Evolutionary conservation across 2,888 invertebrate species (phyloP), one percentile per base, ranked within the genome.

Genomic region (Druceiella hillmani): DNA sequence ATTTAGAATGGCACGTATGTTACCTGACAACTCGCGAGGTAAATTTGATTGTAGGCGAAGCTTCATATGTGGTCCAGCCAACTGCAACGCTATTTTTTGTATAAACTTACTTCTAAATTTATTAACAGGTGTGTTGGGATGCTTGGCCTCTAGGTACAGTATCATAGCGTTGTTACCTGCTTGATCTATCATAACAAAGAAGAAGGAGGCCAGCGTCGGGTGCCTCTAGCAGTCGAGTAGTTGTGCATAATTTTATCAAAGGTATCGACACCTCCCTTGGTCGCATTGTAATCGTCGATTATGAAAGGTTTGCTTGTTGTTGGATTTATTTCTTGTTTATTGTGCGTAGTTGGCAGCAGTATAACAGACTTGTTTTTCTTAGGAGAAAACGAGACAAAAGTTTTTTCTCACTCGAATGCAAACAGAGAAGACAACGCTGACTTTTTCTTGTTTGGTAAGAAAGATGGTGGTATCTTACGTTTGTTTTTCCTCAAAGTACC

Each of bases 121-220:
- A n/a, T n/a, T n/a, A n/a, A n/a, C n/a, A n/a, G n/a, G n/a, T n/a
- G n/a, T n/a, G n/a, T n/a, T n/a, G n/a, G n/a, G n/a, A n/a, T n/a
- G n/a, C n/a, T n/a, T n/a, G n/a, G 27, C 10, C 12, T 11, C 16
- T 13, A 26, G 3, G 22, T 36, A 40, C 11, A 40, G 26, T 14
- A 40, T 17, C 40, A 40, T 40, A 32, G 40, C 26, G 33, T 40
- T 36, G 20, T 36, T 36, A n/a, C 36, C 32, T 15, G 36, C 40
- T 24, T 36, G 36, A 36, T 40, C 33, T 10, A 40, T 11, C 32
- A 40, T 40, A 10, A 36, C 36, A n/a, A n/a, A n/a, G 33, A 41
- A 41, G 30, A 16, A 36, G 33, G 41, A 6, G 33, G 37, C 34
- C 41, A 41, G 25, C 41, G 41, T 15, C 37, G 17, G n/a, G 37